These are phyloP conservation scores for Argyresthia goedartella DNA, from an alignment of 2,888 invertebrate species.

Conservation along the genomic window DNA sequence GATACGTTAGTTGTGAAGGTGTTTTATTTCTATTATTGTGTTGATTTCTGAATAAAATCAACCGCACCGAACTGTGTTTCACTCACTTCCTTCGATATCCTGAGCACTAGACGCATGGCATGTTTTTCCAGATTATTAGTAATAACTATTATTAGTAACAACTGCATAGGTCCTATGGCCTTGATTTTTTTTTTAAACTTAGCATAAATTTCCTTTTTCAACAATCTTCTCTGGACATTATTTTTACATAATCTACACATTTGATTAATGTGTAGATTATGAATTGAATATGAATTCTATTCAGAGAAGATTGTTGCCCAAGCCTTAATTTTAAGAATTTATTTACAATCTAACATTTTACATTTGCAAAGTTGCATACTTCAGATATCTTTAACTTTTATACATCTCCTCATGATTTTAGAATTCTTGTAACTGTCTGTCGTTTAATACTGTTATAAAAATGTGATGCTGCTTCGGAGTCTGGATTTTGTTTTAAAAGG, in stretches of 20 bases:
- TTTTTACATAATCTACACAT: not conserved
- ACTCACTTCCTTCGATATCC: constrained; percentile 53
- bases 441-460: constrained; percentile 52
- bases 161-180: constrained; percentile 47
- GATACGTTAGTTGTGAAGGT: constrained; percentile 45
- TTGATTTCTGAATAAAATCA: constrained; percentile 57
- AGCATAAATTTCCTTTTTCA: constrained; percentile 16
- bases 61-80: constrained; percentile 68
- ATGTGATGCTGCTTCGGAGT: constrained; percentile 68
- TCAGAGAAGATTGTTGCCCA: not conserved
- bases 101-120: constrained; percentile 52
- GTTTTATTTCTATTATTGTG: constrained; percentile 40
- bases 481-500: constrained; percentile 61
- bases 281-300: not conserved
- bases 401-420: not conserved
- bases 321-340: not conserved
- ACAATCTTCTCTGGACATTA: not conserved
- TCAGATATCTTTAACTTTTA: too few relatives aligned
- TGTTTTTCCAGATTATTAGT: constrained; percentile 23
- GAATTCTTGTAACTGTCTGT: constrained; percentile 14
- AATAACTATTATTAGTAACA: too few relatives aligned
- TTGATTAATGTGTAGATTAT: not conserved
- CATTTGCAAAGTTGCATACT: too few relatives aligned
- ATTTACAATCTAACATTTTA: not conserved
- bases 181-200: constrained; percentile 14